phyloP scores from a whole-genome alignment of 2,888 invertebrate genomes.

The Eupeodes luniger region DNA sequence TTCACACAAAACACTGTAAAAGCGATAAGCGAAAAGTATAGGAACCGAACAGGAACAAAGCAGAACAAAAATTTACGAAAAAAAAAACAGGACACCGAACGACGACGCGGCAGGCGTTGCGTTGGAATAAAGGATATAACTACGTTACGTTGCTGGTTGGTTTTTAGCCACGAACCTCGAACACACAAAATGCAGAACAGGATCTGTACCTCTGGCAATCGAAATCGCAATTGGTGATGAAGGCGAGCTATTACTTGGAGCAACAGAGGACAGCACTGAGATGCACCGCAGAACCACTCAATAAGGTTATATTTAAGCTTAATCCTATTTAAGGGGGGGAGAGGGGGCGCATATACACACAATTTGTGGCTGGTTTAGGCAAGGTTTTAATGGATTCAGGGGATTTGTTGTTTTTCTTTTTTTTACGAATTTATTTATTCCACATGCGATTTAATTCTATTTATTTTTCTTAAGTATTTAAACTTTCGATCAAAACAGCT shows the following conservation, averaged over 20 bases:
- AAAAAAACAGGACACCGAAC: slow-evolving; percentile 39
- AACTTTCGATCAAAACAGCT: neutral
- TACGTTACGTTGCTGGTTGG: too few species aligned
- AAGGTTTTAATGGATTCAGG: slow-evolving; percentile 35
- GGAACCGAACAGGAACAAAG: slow-evolving; percentile 14
- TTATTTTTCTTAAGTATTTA: neutral
- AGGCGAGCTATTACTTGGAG: slow-evolving; percentile 51
- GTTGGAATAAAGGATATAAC: too few species aligned
- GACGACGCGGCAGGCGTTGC: too few species aligned
- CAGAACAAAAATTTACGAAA: slow-evolving; percentile 6
- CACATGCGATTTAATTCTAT: neutral
- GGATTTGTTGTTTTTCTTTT: slow-evolving; percentile 3
- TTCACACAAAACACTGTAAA: slow-evolving; percentile 37
- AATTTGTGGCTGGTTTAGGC: neutral
- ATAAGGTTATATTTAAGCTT: slow-evolving; percentile 32
- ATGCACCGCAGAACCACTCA: slow-evolving; percentile 43
- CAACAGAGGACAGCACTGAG: slow-evolving; percentile 48
- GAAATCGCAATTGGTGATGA: slow-evolving; percentile 19
- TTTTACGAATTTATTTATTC: neutral
- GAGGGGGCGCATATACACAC: neutral
- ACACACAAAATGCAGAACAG: slow-evolving; percentile 31
- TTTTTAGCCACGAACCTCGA: neutral
- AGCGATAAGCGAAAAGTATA: neutral
- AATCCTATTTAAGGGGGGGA: slow-evolving; percentile 43
- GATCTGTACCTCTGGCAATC: slow-evolving; percentile 1